Percentiles rank a stretch among this genome's conserved stretches.
These are phyloP conservation scores for Crotalus helleri DNA, from an alignment of 2,113 vertebrate species.

Conservation along the genomic window DNA sequence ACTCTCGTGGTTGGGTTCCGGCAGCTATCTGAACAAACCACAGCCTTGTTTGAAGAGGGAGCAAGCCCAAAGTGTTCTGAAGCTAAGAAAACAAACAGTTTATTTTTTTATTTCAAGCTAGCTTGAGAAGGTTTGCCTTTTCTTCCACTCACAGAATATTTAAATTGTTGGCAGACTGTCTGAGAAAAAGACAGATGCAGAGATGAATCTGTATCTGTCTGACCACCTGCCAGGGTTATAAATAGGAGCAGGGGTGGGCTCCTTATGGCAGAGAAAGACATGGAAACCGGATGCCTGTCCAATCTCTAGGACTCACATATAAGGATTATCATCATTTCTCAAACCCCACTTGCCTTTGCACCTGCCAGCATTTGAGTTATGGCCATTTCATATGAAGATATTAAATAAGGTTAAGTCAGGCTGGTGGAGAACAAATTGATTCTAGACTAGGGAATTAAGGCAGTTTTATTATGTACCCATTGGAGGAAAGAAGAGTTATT, in stretches of 20 bases:
- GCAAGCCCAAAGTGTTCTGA: not conserved
- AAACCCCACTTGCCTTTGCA: conserved; percentile 28
- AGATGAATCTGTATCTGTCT: conserved; percentile 7
- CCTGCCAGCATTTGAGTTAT: conserved; percentile 54
- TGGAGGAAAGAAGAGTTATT: not conserved
- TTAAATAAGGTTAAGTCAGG: conserved; percentile 25
- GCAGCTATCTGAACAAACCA: not conserved
- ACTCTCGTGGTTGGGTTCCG: not conserved
- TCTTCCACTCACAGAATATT: not conserved
- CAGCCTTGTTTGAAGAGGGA: not conserved
- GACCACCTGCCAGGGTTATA: conserved; percentile 4
- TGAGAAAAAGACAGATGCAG: not conserved
- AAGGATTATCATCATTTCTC: conserved; percentile 39
- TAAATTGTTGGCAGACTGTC: conserved; percentile 13
- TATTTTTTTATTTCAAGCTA: not conserved
- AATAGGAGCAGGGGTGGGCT: not conserved
- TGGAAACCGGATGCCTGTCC: conserved; percentile 34
- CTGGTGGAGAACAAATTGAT: conserved; percentile 47
- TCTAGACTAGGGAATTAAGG: not conserved
- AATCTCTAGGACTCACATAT: not conserved
- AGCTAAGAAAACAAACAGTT: not conserved
- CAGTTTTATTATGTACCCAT: not conserved
- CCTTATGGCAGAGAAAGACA: conserved; percentile 16
- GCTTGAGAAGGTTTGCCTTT: not conserved
- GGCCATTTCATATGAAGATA: conserved; percentile 7